Percentiles rank a stretch among this genome's conserved stretches.
phyloP scores from a whole-genome alignment of 2,888 invertebrate genomes.

The Nasonovia ribisnigri region DNA sequence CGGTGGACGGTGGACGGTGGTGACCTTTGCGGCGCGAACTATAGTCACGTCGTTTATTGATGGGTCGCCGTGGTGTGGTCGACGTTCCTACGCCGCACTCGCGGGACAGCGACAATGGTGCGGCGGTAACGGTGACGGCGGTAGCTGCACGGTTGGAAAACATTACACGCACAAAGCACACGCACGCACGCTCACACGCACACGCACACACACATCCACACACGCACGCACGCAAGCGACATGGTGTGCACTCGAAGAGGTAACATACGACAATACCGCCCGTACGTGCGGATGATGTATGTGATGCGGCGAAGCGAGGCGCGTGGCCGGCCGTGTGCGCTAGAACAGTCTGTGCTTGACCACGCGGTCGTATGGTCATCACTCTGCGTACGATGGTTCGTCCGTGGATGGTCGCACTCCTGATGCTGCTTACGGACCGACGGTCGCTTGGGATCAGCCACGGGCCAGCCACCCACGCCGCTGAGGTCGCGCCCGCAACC shows the following conservation, averaged over 20 bases:
- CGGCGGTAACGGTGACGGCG: background rate
- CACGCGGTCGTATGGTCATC: constrained; percentile 62
- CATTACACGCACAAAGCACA: background rate
- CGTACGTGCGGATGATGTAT: background rate
- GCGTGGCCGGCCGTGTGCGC: constrained; percentile 23
- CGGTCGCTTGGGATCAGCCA: constrained; percentile 20
- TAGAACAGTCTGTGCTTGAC: constrained; percentile 60
- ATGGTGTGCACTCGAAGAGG: background rate
- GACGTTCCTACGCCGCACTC: background rate
- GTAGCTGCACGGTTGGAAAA: background rate
- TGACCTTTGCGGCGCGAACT: background rate
- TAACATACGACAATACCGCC: background rate
- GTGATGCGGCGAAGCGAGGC: constrained; percentile 19
- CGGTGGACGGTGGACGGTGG: background rate
- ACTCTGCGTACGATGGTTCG: constrained; percentile 58
- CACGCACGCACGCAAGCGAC: background rate
- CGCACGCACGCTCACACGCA: background rate
- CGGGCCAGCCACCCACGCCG: background rate
- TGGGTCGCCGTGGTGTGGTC: background rate
- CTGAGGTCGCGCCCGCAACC: background rate
- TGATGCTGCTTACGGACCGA: constrained; percentile 42
- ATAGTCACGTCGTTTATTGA: background rate
- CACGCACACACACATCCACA: background rate
- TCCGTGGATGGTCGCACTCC: constrained; percentile 56
- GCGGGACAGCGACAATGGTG: background rate